A percentile compares a stretch with the other conserved stretches of the same genome.
Conservation (phyloP, 2,113 vertebrate species). For the Perccottus glenii region DNA sequence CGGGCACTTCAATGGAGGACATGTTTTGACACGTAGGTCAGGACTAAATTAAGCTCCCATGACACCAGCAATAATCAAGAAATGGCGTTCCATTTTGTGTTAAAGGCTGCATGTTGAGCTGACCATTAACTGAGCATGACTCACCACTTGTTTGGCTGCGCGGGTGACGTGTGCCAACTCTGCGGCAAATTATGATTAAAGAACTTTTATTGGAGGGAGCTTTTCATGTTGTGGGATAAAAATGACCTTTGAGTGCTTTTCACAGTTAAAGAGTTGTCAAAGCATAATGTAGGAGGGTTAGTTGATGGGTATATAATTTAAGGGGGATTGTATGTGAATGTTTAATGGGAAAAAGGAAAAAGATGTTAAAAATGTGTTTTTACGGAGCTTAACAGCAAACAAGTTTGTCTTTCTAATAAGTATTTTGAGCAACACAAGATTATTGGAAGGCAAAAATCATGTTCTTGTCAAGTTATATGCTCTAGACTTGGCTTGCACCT, state of each 20-base stretch:
- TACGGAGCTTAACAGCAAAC: slow-evolving; percentile 23
- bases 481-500: neutral
- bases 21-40: slow-evolving; percentile 61
- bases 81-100: slow-evolving; percentile 63
- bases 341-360: slow-evolving; percentile 11
- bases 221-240: slow-evolving; percentile 55
- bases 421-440: neutral
- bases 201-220: slow-evolving; percentile 56
- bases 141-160: slow-evolving; percentile 61
- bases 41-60: slow-evolving; percentile 53
- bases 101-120: slow-evolving; percentile 57
- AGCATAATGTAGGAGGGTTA: slow-evolving; percentile 63
- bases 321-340: slow-evolving; percentile 44
- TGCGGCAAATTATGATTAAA: slow-evolving; percentile 62
- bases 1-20: slow-evolving; percentile 40
- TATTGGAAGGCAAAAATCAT: neutral
- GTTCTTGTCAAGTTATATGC: neutral
- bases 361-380: slow-evolving; percentile 6
- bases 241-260: slow-evolving; percentile 68
- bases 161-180: slow-evolving; percentile 43
- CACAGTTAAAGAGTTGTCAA: slow-evolving; percentile 69
- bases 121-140: slow-evolving; percentile 63
- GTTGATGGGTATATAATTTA: slow-evolving; percentile 68
- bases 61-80: slow-evolving; percentile 62
- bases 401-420: neutral